Evolutionary conservation across 2,797 vertebrate genomes (phyloP), one percentile per base, ranked within the genome.

Genomic region (Oceanodroma leucorhoa): DNA sequence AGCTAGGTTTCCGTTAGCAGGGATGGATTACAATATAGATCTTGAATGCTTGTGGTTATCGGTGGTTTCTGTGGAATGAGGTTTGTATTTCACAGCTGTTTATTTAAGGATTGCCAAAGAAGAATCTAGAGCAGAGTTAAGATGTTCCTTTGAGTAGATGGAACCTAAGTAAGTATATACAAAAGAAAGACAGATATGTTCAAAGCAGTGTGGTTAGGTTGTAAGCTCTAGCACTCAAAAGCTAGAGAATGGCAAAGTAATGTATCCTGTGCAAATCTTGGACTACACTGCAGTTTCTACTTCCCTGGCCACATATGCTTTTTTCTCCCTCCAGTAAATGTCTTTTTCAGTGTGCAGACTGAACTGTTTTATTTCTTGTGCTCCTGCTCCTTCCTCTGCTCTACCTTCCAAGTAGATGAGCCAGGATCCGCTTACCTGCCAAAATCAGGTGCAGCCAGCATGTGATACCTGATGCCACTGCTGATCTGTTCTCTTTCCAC

Each of bases 401-500:
- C 50, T 58, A 1, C 34, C 36, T 94, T 88, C 54, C 54, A 79
- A 72, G 38, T 11, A 61, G 66, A 51, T 65, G 58, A 94, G 55
- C 30, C 86, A 87, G 51, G 55, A 88, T 69, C 50, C 5, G 4
- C 40, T 94, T 66, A 82, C 62, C 83, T 92, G 80, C 51, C 46
- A 79, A 90, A 90, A 70, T 79, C 88, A 93, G 72, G 36, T 41
- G 66, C 57, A 54, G 60, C 34, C 80, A 89, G 66, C 43, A 34
- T 38, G 53, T 82, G 81, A 66, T 69, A 82, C 2, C 38, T 76
- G 38, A 54, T 94, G 72, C 58, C 53, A 41, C 61, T 76, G 62
- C 22, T 93, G 66, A 89, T 79, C 80, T 88, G 32, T 65, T 91
- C 77, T 76, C 70, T 89, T 97, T 90, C 88, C 36, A 70, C 66